These are phyloP conservation scores for Calyptomena viridis DNA, from an alignment of 2,113 vertebrate species.

Conservation along the genomic window DNA sequence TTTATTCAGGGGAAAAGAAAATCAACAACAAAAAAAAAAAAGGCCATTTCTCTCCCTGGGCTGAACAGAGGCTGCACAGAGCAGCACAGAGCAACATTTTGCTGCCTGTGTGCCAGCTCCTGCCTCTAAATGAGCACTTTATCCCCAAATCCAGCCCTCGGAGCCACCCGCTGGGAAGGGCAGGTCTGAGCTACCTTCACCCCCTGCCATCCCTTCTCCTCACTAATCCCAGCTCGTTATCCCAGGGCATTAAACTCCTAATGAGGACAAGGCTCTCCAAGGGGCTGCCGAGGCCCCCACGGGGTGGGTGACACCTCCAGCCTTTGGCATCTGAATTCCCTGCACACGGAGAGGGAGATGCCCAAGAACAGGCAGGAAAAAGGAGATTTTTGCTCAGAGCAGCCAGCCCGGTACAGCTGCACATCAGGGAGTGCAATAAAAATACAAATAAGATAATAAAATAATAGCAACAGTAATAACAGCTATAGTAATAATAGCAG, in stretches of 20 bases:
- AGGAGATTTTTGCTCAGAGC: background rate
- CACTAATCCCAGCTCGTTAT: background rate
- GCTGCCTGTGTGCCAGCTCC: background rate
- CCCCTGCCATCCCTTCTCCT: background rate
- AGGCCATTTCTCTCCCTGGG: background rate
- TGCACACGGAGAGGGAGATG: background rate
- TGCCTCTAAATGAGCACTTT: background rate
- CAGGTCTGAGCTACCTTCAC: background rate
- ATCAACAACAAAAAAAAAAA: background rate
- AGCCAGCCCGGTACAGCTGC: background rate
- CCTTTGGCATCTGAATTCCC: accelerated
- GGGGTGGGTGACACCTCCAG: background rate
- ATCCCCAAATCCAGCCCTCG: background rate
- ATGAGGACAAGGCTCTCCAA: background rate
- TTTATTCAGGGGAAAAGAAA: background rate
- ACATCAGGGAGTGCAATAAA: background rate
- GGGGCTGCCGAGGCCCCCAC: background rate
- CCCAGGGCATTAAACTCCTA: background rate
- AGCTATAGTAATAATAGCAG: too few relatives aligned
- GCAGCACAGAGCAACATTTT: background rate
- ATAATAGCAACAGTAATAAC: background rate
- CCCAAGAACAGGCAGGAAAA: background rate
- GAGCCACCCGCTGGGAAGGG: background rate
- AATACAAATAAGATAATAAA: background rate
- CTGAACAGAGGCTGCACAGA: constrained; percentile 32